These are phyloP conservation scores for Tragelaphus oryx DNA, from an alignment of 2,797 vertebrate genomes.

Conservation along the genomic window DNA sequence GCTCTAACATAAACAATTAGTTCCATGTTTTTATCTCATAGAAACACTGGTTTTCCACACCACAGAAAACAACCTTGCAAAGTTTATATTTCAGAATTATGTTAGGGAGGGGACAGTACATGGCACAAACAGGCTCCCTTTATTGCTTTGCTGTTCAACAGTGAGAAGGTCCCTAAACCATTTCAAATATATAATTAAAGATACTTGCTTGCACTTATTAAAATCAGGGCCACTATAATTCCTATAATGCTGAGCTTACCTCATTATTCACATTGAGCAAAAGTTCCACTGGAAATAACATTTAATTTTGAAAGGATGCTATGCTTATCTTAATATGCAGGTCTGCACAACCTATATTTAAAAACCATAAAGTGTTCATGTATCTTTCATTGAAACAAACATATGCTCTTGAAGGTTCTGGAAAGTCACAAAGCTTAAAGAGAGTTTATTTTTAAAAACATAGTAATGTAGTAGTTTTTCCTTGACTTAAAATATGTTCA, in stretches of 20 bases:
- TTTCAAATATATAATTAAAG: constrained; percentile 41
- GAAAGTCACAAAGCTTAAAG: background rate
- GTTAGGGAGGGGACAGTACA: constrained; percentile 11
- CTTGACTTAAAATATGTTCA: background rate
- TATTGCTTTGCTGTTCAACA: constrained; percentile 14
- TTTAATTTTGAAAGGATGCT: constrained; percentile 1
- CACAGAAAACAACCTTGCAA: constrained; percentile 51
- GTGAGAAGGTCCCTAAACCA: background rate
- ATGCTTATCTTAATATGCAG: background rate
- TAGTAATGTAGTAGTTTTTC: background rate
- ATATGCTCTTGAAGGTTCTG: background rate
- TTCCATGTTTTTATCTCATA: constrained; percentile 68
- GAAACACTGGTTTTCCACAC: constrained; percentile 58
- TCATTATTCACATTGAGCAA: constrained; percentile 8
- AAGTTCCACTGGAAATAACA: background rate
- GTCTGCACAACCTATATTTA: background rate
- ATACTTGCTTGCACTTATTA: background rate
- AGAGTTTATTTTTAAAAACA: background rate
- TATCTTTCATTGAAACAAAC: background rate
- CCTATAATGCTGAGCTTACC: background rate
- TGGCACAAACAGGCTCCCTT: constrained; percentile 26
- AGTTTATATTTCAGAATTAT: constrained; percentile 47
- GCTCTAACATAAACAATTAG: constrained; percentile 63
- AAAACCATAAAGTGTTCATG: background rate
- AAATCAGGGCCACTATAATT: background rate